A percentile compares a stretch with the other conserved stretches of the same genome.
phyloP scores from a whole-genome alignment of 2,888 invertebrate species.

The Dryomyza anilis region DNA sequence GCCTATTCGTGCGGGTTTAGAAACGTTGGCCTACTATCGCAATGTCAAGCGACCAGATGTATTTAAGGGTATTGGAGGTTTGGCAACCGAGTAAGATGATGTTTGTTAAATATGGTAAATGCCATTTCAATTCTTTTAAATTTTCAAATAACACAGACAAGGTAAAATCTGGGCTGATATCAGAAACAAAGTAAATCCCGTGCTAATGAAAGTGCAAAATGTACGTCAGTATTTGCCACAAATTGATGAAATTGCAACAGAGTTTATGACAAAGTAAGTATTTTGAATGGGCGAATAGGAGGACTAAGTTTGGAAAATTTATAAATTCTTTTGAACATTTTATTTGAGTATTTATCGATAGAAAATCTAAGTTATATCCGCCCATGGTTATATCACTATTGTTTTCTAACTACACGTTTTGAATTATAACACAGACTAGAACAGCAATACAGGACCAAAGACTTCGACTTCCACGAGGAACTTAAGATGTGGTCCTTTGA shows the following conservation, averaged over 20 bases:
- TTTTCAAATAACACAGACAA: conserved; percentile 60
- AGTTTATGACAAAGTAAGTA: conserved; percentile 50
- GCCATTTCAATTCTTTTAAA: not conserved
- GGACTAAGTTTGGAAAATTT: too few relatives aligned
- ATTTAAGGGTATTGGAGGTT: conserved; percentile 52
- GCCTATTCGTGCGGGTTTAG: not conserved
- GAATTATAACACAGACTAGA: too few relatives aligned
- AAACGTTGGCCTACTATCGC: conserved; percentile 60
- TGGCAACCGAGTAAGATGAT: conserved; percentile 49
- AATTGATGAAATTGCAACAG: conserved; percentile 49
- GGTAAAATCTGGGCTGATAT: conserved; percentile 72
- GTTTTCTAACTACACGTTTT: too few relatives aligned
- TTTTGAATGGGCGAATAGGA: too few relatives aligned
- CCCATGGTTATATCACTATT: too few relatives aligned
- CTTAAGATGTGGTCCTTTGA: conserved; percentile 68
- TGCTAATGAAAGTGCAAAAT: conserved; percentile 52
- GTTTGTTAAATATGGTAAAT: not conserved
- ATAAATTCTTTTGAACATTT: too few relatives aligned
- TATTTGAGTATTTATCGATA: too few relatives aligned
- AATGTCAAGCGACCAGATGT: conserved; percentile 56
- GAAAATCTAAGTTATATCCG: too few relatives aligned
- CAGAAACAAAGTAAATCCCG: conserved; percentile 64
- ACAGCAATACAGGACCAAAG: too few relatives aligned
- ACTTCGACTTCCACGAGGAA: conserved; percentile 64
- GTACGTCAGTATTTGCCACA: conserved; percentile 46